phyloP scores from a whole-genome alignment of 1,140 invertebrate genomes.

The Halesus radiatus region DNA sequence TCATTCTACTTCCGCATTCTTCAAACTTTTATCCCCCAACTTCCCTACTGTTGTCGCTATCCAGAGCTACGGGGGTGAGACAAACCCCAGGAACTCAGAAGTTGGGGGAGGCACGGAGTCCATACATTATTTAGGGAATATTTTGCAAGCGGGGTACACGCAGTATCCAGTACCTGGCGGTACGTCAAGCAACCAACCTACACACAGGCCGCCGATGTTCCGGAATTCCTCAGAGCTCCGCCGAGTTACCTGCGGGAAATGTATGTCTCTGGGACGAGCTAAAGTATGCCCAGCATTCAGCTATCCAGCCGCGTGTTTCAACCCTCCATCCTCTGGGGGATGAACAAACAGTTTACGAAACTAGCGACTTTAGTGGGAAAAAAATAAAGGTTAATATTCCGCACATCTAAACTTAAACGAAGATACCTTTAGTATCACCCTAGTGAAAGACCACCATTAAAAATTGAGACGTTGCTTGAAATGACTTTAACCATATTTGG shows the following conservation, averaged over 20 bases:
- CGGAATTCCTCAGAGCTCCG: not conserved
- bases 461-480: too few species aligned
- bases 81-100: slow-evolving; percentile 2
- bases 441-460: too few species aligned
- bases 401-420: too few species aligned
- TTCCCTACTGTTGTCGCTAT: too few species aligned
- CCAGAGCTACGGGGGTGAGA: not conserved
- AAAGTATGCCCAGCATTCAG: slow-evolving; percentile 5
- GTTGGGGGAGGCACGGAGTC: not conserved
- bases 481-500: too few species aligned
- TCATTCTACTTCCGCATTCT: too few species aligned
- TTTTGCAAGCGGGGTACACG: not conserved
- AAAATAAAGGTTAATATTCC: too few species aligned
- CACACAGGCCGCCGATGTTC: not conserved
- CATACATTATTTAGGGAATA: not conserved
- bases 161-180: too few species aligned
- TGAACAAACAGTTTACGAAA: too few species aligned
- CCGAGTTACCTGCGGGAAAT: slow-evolving; percentile 20
- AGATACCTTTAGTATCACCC: too few species aligned
- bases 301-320: slow-evolving; percentile 1
- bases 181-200: not conserved
- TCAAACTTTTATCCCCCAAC: too few species aligned
- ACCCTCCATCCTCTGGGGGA: not conserved
- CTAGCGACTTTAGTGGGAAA: too few species aligned
- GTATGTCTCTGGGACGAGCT: not conserved